These are phyloP conservation scores for Eclectus roratus DNA, from an alignment of 2,113 vertebrate genomes.

Conservation along the genomic window DNA sequence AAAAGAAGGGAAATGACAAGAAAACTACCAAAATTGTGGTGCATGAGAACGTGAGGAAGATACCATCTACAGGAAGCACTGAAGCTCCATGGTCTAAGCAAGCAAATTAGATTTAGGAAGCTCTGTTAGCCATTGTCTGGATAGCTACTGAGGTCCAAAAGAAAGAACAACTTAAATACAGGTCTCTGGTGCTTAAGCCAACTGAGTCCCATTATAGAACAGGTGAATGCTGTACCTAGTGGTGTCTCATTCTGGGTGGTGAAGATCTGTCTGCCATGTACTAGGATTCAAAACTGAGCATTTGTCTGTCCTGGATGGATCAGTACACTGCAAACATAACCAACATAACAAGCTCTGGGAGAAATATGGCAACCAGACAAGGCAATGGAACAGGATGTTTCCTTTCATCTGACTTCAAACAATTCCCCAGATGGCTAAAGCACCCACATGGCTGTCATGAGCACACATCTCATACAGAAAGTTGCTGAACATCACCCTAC, in stretches of 20 bases:
- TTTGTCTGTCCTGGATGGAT: not conserved
- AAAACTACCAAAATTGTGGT: not conserved
- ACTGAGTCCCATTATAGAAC: fast-evolving
- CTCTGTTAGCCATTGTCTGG: not conserved
- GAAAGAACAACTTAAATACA: not conserved
- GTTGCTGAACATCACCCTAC: not conserved
- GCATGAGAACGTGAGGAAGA: not conserved
- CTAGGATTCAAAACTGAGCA: not conserved
- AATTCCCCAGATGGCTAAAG: not conserved
- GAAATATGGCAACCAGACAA: not conserved
- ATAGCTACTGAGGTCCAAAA: not conserved
- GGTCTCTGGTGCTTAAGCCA: not conserved
- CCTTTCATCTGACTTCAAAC: not conserved
- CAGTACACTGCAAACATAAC: not conserved
- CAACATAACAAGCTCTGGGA: not conserved
- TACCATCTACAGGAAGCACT: not conserved
- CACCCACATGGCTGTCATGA: not conserved
- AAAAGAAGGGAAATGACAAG: not conserved
- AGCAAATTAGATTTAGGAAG: not conserved
- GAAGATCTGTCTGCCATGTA: not conserved
- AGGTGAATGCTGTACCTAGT: not conserved
- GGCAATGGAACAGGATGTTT: not conserved
- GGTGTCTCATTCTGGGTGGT: not conserved
- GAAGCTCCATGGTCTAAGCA: not conserved
- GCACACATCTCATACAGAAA: fast-evolving